Evolutionary conservation across 1,140 invertebrate genomes (phyloP).

Genomic region (Hermetia illucens): DNA sequence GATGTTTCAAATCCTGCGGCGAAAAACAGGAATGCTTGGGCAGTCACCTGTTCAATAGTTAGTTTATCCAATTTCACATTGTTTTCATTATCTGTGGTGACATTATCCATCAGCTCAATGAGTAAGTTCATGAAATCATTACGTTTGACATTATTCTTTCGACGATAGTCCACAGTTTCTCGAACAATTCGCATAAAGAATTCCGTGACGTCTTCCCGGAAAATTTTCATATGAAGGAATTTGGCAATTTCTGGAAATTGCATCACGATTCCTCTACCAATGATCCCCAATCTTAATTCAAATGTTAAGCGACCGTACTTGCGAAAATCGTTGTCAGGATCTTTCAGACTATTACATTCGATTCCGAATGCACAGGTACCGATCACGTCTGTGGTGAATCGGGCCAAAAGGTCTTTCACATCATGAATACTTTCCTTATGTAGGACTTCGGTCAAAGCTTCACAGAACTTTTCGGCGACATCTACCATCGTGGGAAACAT

Average conservation of each 20-base stretch:
- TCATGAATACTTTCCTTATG: too few relatives aligned
- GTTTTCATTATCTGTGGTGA: background rate
- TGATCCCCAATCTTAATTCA: background rate
- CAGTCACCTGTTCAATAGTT: conserved; percentile 1
- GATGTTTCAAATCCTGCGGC: conserved; percentile 42
- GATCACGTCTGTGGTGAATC: conserved; percentile 37
- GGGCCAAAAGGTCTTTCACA: conserved; percentile 35
- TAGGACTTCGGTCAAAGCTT: too few relatives aligned
- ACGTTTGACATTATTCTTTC: conserved; percentile 30
- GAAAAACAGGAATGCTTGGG: too few relatives aligned
- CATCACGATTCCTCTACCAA: background rate
- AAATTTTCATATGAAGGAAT: background rate
- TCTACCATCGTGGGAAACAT: too few relatives aligned
- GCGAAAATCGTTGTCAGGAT: conserved; percentile 26
- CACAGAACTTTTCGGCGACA: too few relatives aligned
- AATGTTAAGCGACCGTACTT: conserved; percentile 8
- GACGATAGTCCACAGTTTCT: conserved; percentile 34
- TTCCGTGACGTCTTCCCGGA: conserved; percentile 1
- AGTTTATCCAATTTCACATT: background rate
- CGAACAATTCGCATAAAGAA: conserved; percentile 35
- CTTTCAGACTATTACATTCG: conserved; percentile 27
- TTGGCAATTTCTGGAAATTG: background rate
- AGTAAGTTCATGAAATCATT: conserved; percentile 45
- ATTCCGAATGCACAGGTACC: conserved; percentile 30
- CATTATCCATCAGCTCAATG: conserved; percentile 37